Percentiles rank a stretch among this genome's conserved stretches.
These are phyloP conservation scores for Drosophila elegans DNA, from an alignment of 1,140 invertebrate species.

Conservation along the genomic window DNA sequence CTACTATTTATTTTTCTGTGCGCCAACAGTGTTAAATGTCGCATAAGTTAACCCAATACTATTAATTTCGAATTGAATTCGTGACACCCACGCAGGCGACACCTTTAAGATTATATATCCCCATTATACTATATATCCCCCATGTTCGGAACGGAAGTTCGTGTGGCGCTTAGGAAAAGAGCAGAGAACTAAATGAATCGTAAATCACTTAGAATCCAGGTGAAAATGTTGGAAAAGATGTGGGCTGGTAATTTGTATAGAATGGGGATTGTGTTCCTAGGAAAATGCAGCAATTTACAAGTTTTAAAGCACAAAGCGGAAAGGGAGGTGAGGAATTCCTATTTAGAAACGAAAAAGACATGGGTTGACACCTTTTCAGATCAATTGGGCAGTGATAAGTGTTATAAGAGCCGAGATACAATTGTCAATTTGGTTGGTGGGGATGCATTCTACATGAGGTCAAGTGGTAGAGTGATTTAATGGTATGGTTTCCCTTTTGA, in stretches of 20 bases:
- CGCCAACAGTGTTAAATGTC: conserved; percentile 27
- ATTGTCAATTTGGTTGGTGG: conserved; percentile 2
- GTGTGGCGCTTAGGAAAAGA: conserved; percentile 72
- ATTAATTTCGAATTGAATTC: conserved; percentile 75
- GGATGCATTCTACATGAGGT: conserved; percentile 9
- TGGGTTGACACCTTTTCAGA: conserved; percentile 50
- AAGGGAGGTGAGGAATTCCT: conserved; percentile 4
- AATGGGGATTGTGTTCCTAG: conserved; percentile 24
- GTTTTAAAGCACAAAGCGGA: conserved; percentile 17
- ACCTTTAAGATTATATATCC: conserved; percentile 35
- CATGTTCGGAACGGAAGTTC: conserved; percentile 66
- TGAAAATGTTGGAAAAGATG: conserved; percentile 32
- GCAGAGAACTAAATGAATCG: conserved; percentile 45
- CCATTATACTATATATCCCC: conserved; percentile 9
- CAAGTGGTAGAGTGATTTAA: conserved; percentile 34
- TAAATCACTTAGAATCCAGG: conserved; percentile 57
- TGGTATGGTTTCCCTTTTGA: neutral
- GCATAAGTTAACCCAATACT: conserved; percentile 40
- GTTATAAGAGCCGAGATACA: conserved; percentile 16
- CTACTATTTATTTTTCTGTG: neutral
- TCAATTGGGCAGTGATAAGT: conserved; percentile 37
- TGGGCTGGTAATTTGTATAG: conserved; percentile 50
- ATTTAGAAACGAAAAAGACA: conserved; percentile 23
- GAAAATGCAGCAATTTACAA: conserved; percentile 41
- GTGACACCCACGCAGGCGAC: conserved; percentile 66